phyloP scores from a whole-genome alignment of 2,113 vertebrate genomes.

The Nothocercus nigrocapillus region DNA sequence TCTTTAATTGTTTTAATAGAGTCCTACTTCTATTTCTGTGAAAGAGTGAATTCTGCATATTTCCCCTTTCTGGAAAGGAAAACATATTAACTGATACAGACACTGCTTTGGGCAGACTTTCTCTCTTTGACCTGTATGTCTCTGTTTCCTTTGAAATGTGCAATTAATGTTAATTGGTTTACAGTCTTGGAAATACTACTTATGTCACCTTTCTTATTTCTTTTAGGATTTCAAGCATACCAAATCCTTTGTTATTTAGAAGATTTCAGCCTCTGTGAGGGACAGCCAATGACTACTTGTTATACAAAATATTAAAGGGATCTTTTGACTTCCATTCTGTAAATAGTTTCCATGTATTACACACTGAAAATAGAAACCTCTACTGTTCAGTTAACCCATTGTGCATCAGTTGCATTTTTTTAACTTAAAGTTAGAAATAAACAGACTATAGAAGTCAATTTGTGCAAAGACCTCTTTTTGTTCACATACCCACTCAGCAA shows the following conservation, averaged over 20 bases:
- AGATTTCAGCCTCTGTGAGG: conserved; percentile 69
- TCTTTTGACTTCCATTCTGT: conserved; percentile 52
- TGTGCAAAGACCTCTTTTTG: not conserved
- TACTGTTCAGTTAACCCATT: not conserved
- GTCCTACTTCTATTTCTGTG: not conserved
- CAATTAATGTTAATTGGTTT: not conserved
- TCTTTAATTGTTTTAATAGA: not conserved
- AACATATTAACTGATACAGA: not conserved
- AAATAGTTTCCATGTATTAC: conserved; percentile 20
- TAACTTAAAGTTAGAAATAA: not conserved
- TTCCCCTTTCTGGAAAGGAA: not conserved
- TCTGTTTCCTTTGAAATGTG: not conserved
- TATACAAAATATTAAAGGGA: conserved; percentile 67
- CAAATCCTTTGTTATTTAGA: conserved; percentile 97
- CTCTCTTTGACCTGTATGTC: not conserved
- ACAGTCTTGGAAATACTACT: not conserved
- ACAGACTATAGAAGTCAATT: not conserved
- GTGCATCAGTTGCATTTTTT: not conserved
- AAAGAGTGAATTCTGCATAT: not conserved
- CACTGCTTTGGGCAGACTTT: not conserved
- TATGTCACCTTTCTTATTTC: conserved; percentile 6
- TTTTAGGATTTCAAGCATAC: conserved; percentile 97
- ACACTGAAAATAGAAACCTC: not conserved
- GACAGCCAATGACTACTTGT: conserved; percentile 65
- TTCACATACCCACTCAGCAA: not conserved